phyloP scores from a whole-genome alignment of 2,797 vertebrate species.

The Ceryle rudis region DNA sequence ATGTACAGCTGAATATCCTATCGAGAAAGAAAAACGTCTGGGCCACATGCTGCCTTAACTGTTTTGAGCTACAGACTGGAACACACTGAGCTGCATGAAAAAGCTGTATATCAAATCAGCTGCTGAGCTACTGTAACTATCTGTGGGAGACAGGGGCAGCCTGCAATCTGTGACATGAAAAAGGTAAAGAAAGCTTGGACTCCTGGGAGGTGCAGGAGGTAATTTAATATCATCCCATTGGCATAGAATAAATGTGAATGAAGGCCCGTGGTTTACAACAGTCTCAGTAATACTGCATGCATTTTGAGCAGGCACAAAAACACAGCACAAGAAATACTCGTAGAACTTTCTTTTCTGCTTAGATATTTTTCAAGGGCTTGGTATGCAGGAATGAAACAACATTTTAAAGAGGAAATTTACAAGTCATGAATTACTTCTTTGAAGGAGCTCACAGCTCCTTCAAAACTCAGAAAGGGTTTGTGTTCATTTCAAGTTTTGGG shows the following conservation, averaged over 20 bases:
- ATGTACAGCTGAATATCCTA: background rate
- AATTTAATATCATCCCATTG: slow-evolving; percentile 49
- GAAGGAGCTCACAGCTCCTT: slow-evolving; percentile 56
- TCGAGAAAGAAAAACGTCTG: background rate
- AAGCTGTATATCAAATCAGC: background rate
- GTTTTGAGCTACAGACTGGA: background rate
- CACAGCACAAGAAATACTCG: slow-evolving; percentile 27
- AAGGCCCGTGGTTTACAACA: background rate
- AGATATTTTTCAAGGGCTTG: slow-evolving; percentile 44
- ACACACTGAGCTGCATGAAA: background rate
- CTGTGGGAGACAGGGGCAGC: accelerated
- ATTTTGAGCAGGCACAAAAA: slow-evolving; percentile 19
- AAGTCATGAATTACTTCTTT: slow-evolving; percentile 55
- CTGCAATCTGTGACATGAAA: background rate
- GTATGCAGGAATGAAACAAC: slow-evolving; percentile 36
- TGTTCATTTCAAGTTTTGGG: slow-evolving; percentile 71
- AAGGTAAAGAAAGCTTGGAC: background rate
- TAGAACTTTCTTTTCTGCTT: slow-evolving; percentile 53
- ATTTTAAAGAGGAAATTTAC: slow-evolving; percentile 64
- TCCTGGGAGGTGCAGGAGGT: slow-evolving; percentile 13
- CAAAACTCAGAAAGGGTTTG: slow-evolving; percentile 39
- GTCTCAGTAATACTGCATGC: background rate
- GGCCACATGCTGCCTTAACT: background rate
- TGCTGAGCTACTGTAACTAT: background rate
- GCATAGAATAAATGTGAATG: background rate